Percentiles rank a stretch among this genome's conserved stretches.
Conservation (phyloP, 2,888 invertebrate genomes). For the Caenorhabditis afra region DNA sequence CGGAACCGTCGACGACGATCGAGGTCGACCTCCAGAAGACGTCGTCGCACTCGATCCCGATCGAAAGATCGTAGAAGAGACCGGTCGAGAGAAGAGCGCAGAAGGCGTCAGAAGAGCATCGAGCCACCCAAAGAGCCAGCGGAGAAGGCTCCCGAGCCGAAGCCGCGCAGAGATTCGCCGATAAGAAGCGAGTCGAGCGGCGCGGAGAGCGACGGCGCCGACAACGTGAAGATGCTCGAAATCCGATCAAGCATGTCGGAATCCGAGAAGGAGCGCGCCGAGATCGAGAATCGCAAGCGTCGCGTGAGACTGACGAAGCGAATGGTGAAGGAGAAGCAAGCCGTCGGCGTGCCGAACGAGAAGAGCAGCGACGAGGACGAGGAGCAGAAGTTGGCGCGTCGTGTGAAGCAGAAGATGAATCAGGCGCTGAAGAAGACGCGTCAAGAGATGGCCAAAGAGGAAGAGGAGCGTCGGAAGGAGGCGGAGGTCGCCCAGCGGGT, state of each 20-base stretch:
- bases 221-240: constrained; percentile 60
- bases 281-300: constrained; percentile 78
- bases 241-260: constrained; percentile 78
- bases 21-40: constrained; percentile 10
- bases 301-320: constrained; percentile 74
- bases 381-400: constrained; percentile 54
- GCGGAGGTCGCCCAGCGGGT: constrained; percentile 63
- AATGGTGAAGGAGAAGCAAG: constrained; percentile 63
- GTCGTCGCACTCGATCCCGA: constrained; percentile 20
- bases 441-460: constrained; percentile 70
- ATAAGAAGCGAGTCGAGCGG: constrained; percentile 37
- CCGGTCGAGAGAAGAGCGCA: constrained; percentile 22
- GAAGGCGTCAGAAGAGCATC: constrained; percentile 14
- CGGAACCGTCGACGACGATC: constrained; percentile 26
- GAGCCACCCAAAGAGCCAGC: background rate
- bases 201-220: constrained; percentile 28
- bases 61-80: constrained; percentile 31
- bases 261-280: constrained; percentile 76
- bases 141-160: constrained; percentile 15
- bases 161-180: too few relatives aligned
- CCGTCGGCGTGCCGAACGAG: too few relatives aligned
- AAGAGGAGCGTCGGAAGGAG: constrained; percentile 67
- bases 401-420: constrained; percentile 71
- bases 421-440: constrained; percentile 72
- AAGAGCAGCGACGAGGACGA: constrained; percentile 56